A percentile compares a stretch with the other conserved stretches of the same genome.
Conservation (phyloP, 1,140 invertebrate species). For the Pseudomyrmex sp. region DNA sequence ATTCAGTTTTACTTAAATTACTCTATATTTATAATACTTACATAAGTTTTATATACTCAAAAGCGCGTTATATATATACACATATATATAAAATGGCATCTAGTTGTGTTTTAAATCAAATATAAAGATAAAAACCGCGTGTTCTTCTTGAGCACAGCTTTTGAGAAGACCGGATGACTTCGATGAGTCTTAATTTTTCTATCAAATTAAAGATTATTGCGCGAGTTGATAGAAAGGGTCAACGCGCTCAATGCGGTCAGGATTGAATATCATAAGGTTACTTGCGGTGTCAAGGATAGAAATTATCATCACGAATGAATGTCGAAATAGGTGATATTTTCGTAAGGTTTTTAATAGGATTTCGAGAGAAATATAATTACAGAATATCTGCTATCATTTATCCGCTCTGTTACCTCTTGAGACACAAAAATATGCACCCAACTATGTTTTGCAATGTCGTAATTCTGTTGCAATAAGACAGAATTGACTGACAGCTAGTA, state of each 20-base stretch:
- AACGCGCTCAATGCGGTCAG: constrained; percentile 39
- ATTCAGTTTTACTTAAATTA: too few relatives aligned
- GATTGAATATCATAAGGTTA: constrained; percentile 63
- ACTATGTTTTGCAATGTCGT: not conserved
- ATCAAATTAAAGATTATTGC: constrained; percentile 48
- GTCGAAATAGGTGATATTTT: constrained; percentile 62
- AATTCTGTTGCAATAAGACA: not conserved
- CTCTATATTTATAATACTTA: too few relatives aligned
- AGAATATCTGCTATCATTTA: not conserved
- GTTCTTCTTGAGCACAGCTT: not conserved
- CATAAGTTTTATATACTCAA: too few relatives aligned
- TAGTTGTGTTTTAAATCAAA: not conserved
- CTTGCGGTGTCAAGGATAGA: constrained; percentile 66
- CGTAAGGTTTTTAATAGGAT: not conserved
- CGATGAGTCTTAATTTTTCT: constrained; percentile 52
- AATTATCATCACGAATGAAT: constrained; percentile 57
- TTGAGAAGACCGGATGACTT: constrained; percentile 39
- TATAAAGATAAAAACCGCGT: not conserved
- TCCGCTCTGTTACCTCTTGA: too few relatives aligned
- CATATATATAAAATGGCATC: too few relatives aligned
- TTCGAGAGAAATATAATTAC: not conserved
- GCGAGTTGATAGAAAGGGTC: constrained; percentile 61
- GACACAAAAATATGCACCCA: not conserved
- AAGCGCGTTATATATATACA: too few relatives aligned
- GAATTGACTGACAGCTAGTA: constrained; percentile 1